Evolutionary conservation across 2,888 invertebrate genomes (phyloP), one percentile per base, ranked within the genome.

Genomic region (Uloborus plumipes): DNA sequence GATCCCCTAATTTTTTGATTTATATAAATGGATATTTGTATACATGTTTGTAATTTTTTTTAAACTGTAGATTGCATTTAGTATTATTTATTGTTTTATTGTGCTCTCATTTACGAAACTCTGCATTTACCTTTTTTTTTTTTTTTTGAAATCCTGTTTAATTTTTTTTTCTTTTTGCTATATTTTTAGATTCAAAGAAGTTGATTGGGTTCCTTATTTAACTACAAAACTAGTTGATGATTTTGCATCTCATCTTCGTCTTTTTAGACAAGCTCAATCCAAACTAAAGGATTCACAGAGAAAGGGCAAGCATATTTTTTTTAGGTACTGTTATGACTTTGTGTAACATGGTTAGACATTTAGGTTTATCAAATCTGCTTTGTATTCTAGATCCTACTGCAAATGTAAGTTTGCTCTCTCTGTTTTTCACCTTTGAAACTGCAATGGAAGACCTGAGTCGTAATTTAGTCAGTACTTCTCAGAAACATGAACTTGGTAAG

Each of bases 221-320:
- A 96, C 97, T 22, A 94, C 94, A 50, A 92, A 93, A 85, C 91
- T 97, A 82, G 95, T 97, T 1, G 97, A 97, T 89, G 96, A 97
- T 89, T 92, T 95, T 85, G 96, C 96, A 0, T 93, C 94, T 39
- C 97, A 97, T 90, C 92, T 97, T 85, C 92, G 95, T 85, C 90
- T 97, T 26, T 97, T 94, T 88, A 92, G 96, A 86, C 93, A 95
- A 88, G 94, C 97, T 0, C 87, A 88, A 84, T 89, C 90, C 51
- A 88, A 88, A 85, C 86, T 88, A 47, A 86, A 86, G 51, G 86
- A 87, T 79, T 82, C 90, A 55, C 83, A 83, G 31, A 77, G 61
- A 49, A 83, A 39, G 64, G 83, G 83, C 73, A 64, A 14, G 55
- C 47, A 20, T n/a, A 20, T 22, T 47, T 65, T 65, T 16, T 65